A percentile compares a stretch with the other conserved stretches of the same genome.
Conservation (phyloP, 2,797 vertebrate genomes). For the Xenopus petersii region DNA sequence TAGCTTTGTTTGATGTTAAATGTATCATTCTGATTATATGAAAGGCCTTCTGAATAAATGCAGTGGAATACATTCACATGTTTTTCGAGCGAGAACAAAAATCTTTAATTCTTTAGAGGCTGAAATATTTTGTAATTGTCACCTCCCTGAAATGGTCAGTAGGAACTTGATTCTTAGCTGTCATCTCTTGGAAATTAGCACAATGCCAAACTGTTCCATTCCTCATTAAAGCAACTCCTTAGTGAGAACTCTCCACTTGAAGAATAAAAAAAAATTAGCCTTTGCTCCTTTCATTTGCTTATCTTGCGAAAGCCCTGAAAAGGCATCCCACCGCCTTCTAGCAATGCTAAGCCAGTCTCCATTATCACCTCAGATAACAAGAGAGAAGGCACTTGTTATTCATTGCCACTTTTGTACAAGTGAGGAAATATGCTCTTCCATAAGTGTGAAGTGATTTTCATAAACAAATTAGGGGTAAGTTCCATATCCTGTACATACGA, state of each 20-base stretch:
- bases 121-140: slow-evolving; percentile 11
- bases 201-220: slow-evolving; percentile 37
- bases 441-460: slow-evolving; percentile 56
- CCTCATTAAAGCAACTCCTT: slow-evolving; percentile 50
- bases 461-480: slow-evolving; percentile 46
- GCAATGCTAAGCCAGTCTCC: slow-evolving; percentile 51
- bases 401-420: slow-evolving; percentile 56
- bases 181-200: slow-evolving; percentile 50
- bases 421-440: slow-evolving; percentile 50
- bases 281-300: slow-evolving; percentile 45
- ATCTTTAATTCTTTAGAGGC: slow-evolving; percentile 10
- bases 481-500: no score
- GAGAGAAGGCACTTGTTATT: slow-evolving; percentile 53
- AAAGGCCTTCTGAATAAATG: no score
- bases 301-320: slow-evolving; percentile 43
- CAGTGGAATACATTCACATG: no score
- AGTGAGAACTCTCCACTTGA: slow-evolving; percentile 31
- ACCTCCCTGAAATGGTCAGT: slow-evolving; percentile 28
- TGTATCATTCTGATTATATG: no score
- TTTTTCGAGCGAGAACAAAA: no score
- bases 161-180: slow-evolving; percentile 38
- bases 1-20: no score
- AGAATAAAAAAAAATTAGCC: slow-evolving; percentile 26
- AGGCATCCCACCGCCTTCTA: slow-evolving; percentile 45
- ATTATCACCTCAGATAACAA: slow-evolving; percentile 59